Conservation (phyloP, 2,113 vertebrate species). For the Girardinichthys multiradiatus region DNA sequence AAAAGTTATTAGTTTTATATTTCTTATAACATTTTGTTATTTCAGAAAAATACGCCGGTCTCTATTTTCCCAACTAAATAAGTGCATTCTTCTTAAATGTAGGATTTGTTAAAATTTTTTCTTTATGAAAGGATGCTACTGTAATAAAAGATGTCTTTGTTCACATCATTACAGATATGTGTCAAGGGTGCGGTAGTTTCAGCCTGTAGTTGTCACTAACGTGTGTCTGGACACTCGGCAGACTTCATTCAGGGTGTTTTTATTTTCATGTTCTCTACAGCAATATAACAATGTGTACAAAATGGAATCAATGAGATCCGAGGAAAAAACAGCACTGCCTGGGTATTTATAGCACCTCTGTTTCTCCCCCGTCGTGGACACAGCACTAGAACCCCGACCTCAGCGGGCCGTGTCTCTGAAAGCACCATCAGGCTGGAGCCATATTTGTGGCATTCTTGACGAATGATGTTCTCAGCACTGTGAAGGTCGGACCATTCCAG, state of each 20-base stretch:
- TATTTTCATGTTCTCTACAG: conserved; percentile 77
- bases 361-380: conserved; percentile 23
- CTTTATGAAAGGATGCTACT: not conserved
- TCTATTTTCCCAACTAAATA: not conserved
- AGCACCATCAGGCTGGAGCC: conserved; percentile 31
- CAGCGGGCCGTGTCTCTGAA: conserved; percentile 28
- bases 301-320: conserved; percentile 46
- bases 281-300: conserved; percentile 61
- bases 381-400: conserved; percentile 43
- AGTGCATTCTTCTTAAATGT: not conserved
- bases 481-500: conserved; percentile 35
- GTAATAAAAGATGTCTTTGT: not conserved
- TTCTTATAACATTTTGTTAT: too few relatives aligned
- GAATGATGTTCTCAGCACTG: conserved; percentile 1
- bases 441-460: conserved; percentile 25
- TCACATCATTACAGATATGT: not conserved
- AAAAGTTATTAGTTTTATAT: too few relatives aligned
- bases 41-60: too few relatives aligned
- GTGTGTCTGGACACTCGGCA: conserved; percentile 53
- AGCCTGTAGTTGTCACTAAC: conserved; percentile 19
- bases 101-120: not conserved
- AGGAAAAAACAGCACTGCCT: conserved; percentile 49
- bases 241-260: conserved; percentile 67
- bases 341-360: conserved; percentile 53
- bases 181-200: not conserved